A percentile compares a stretch with the other conserved stretches of the same genome.
phyloP scores from a whole-genome alignment of 2,113 vertebrate genomes.

The Hemiprocne comata region DNA sequence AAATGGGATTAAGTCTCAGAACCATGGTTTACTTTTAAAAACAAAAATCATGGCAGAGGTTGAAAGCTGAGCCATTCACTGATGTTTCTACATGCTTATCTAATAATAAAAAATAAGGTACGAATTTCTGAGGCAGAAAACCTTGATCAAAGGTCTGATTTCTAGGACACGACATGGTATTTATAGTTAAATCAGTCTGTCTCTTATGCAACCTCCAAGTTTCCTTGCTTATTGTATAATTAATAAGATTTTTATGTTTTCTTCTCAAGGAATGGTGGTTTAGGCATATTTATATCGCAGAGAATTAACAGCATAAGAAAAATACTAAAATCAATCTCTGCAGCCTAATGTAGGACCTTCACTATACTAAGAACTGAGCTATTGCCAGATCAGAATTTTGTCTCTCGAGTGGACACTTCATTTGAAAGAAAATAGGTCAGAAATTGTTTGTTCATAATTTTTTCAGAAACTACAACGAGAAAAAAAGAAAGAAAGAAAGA shows the following conservation, averaged over 20 bases:
- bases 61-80: neutral
- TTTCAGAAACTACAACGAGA: neutral
- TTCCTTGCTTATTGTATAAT: neutral
- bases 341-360: neutral
- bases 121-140: neutral
- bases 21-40: neutral
- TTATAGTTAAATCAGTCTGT: neutral
- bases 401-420: neutral
- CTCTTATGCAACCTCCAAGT: neutral
- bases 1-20: neutral
- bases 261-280: neutral
- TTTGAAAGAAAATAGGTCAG: neutral
- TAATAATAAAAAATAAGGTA: neutral
- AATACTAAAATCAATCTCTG: neutral
- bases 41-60: neutral
- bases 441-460: neutral
- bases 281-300: neutral
- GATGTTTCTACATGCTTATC: neutral
- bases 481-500: no score
- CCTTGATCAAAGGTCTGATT: neutral
- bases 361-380: neutral
- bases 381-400: neutral
- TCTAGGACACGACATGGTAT: neutral
- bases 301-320: neutral
- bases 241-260: neutral